Evolutionary conservation across 2,797 vertebrate species (phyloP), one percentile per base, ranked within the genome.

Genomic region (Pyrocephalus nanus): DNA sequence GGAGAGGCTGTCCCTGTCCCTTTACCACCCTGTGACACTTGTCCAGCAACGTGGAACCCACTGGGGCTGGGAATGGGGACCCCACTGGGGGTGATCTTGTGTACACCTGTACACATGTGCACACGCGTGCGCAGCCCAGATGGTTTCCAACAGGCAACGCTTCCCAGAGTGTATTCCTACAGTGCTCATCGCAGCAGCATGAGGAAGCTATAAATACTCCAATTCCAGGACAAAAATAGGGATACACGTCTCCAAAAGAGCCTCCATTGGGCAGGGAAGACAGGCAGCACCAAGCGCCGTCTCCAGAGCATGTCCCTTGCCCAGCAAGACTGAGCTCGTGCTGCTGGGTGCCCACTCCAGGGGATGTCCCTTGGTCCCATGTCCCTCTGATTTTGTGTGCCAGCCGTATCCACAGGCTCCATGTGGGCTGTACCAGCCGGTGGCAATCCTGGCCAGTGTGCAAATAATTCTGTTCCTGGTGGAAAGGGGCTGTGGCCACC

Each of bases 141-240:
- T 26, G 42, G 74, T 67, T 62, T 77, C 65, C 72, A 85, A 45
- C 48, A 71, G 73, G 64, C 80, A 73, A 29, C 0, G 1, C 83
- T 76, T 76, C 30, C 32, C 47, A 43, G 60, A 90, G 82, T 27
- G 0, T 58, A 47, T 91, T 95, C 83, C 61, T 82, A 54, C 84
- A 77, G 53, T 14, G 22, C 74, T 87, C 86, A 34, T 48, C 2
- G 1, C 60, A 85, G 70, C 62, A 90, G 72, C 1, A 0, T 70
- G 50, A 69, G 60, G 42, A 94, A 85, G 72, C 91, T 97, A 93
- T 87, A 95, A 94, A 96, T 91, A 96, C 72, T 83, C 20, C 57
- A 30, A 65, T 83, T 92, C 86, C 92, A 92, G 72, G 86, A 89
- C 92, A 91, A 91, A 97, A 91, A 97, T 86, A 95, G 92, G 86